A percentile compares a stretch with the other conserved stretches of the same genome.
These are phyloP conservation scores for Limulus polyphemus DNA, from an alignment of 2,888 invertebrate species.

Conservation along the genomic window DNA sequence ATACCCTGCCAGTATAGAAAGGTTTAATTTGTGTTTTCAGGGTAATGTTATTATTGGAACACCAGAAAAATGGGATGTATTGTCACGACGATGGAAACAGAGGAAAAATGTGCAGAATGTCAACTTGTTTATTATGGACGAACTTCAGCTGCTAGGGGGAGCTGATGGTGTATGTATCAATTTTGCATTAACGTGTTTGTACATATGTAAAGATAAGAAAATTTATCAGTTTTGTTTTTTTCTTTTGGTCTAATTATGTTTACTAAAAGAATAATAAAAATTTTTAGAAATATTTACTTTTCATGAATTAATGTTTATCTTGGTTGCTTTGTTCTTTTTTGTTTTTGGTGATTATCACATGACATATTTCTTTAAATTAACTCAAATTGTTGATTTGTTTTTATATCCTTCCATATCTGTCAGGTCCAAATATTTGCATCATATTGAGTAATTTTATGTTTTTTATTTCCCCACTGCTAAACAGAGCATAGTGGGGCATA, in stretches of 20 bases:
- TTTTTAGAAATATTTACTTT: background rate
- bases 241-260: background rate
- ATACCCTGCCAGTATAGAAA: too few relatives aligned
- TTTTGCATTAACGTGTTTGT: background rate
- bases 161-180: conserved; percentile 39
- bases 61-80: conserved; percentile 96
- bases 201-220: too few relatives aligned
- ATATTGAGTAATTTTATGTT: too few relatives aligned
- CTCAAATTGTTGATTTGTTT: conserved; percentile 40
- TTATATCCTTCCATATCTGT: too few relatives aligned
- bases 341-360: background rate
- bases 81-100: conserved; percentile 97
- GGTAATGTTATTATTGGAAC: conserved; percentile 94
- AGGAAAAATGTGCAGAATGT: conserved; percentile 96
- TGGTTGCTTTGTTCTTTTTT: background rate
- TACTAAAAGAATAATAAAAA: background rate
- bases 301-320: background rate
- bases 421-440: too few relatives aligned
- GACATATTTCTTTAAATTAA: conserved; percentile 3
- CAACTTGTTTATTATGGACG: conserved; percentile 90
- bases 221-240: too few relatives aligned
- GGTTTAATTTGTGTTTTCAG: conserved; percentile 41
- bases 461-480: too few relatives aligned
- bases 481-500: too few relatives aligned
- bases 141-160: conserved; percentile 59